These are phyloP conservation scores for Vicugna pacos DNA, from an alignment of 2,113 vertebrate species.

Conservation along the genomic window DNA sequence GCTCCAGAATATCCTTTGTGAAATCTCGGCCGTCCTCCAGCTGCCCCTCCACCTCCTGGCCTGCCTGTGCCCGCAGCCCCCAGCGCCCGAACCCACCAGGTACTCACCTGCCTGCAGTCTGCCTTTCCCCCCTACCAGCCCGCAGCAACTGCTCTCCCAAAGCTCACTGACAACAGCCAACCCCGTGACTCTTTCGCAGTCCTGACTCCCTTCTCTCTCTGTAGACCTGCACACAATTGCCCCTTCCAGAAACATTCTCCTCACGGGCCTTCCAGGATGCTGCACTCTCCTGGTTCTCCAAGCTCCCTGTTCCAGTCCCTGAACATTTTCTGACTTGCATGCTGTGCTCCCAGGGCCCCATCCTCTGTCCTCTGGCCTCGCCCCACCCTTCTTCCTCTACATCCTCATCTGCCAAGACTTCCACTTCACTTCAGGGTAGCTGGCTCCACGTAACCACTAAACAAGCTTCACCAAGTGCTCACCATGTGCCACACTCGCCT, in stretches of 20 bases:
- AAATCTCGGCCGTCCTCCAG: neutral
- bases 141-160: neutral
- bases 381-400: neutral
- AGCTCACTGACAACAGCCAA: neutral
- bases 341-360: neutral
- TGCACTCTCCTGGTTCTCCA: neutral
- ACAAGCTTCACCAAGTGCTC: neutral
- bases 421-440: neutral
- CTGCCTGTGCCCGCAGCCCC: too few relatives aligned
- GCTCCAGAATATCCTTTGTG: neutral
- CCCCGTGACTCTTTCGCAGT: neutral
- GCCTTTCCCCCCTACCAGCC: neutral
- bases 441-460: neutral
- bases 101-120: too few relatives aligned
- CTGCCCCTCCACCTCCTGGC: neutral
- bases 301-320: neutral
- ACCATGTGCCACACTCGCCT: neutral
- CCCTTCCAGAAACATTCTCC: constrained; percentile 13
- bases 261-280: neutral
- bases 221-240: neutral
- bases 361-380: neutral
- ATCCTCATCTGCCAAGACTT: neutral
- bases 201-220: neutral
- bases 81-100: neutral
- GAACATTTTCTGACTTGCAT: neutral